Percentiles rank a stretch among this genome's conserved stretches.
phyloP scores from a whole-genome alignment of 1,140 invertebrate genomes.

The Euura lappo region DNA sequence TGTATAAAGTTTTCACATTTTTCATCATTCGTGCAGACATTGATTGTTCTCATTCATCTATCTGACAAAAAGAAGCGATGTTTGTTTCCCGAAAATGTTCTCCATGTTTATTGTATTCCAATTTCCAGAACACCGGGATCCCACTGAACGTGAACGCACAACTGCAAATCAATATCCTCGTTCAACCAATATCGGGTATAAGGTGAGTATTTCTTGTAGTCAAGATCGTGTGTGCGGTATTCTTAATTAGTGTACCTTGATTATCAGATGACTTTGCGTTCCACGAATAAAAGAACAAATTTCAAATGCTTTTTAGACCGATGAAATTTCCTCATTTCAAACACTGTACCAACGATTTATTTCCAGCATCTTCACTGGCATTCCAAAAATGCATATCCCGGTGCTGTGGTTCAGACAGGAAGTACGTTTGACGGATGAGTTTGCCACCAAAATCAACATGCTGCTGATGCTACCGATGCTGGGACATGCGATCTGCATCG shows the following conservation, averaged over 20 bases:
- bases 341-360: background rate
- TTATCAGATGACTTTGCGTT: too few relatives aligned
- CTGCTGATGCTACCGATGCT: slow-evolving; percentile 58
- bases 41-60: slow-evolving; percentile 9
- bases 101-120: background rate
- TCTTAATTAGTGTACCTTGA: background rate
- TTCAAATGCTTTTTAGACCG: too few relatives aligned
- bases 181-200: slow-evolving; percentile 64
- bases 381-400: slow-evolving; percentile 68
- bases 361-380: slow-evolving; percentile 62
- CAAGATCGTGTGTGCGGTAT: background rate
- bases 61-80: background rate
- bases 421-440: slow-evolving; percentile 65
- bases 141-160: slow-evolving; percentile 72
- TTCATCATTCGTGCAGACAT: slow-evolving; percentile 15
- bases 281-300: too few relatives aligned
- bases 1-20: background rate
- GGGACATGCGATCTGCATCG: slow-evolving; percentile 61
- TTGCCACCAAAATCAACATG: slow-evolving; percentile 64
- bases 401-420: slow-evolving; percentile 79
- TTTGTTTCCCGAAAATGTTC: background rate
- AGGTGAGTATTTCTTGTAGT: slow-evolving; percentile 56
- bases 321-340: too few relatives aligned
- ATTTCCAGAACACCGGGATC: slow-evolving; percentile 66
- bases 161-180: slow-evolving; percentile 76